Evolutionary conservation across 2,888 invertebrate species (phyloP).

Genomic region (Andrena bicolor): DNA sequence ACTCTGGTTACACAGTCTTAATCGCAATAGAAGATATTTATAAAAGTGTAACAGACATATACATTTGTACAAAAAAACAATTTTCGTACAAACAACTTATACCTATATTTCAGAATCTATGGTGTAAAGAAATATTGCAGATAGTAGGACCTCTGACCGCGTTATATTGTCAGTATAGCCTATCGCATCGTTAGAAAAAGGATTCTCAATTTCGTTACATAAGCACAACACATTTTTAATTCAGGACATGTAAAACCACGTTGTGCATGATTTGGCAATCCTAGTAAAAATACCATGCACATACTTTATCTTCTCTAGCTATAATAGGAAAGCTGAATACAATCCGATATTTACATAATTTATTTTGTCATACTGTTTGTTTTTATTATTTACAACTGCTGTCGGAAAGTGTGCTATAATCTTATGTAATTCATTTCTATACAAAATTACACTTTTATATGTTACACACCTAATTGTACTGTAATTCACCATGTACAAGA

Average conservation of each 20-base stretch:
- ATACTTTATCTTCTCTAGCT: constrained; percentile 20
- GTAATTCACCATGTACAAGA: constrained; percentile 62
- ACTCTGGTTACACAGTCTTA: constrained; percentile 7
- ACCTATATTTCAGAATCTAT: constrained; percentile 5
- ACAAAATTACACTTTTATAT: constrained; percentile 67
- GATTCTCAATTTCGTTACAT: constrained; percentile 8
- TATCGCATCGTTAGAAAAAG: constrained; percentile 22
- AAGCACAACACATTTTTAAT: not conserved
- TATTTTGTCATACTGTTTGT: constrained; percentile 53
- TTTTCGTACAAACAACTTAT: not conserved
- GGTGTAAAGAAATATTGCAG: constrained; percentile 15
- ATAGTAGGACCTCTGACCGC: constrained; percentile 23
- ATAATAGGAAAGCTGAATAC: constrained; percentile 32
- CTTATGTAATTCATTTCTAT: constrained; percentile 69
- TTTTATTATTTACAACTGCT: constrained; percentile 65
- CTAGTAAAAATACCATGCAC: constrained; percentile 20
- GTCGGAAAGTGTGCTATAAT: constrained; percentile 51
- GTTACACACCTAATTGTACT: constrained; percentile 66
- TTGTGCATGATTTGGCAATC: constrained; percentile 1
- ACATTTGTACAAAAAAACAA: not conserved
- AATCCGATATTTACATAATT: constrained; percentile 67
- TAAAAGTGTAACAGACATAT: not conserved
- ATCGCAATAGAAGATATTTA: not conserved
- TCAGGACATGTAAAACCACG: not conserved
- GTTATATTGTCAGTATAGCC: constrained; percentile 5